Evolutionary conservation across 2,888 invertebrate genomes (phyloP), one percentile per base, ranked within the genome.

Genomic region (Melanargia galathea): DNA sequence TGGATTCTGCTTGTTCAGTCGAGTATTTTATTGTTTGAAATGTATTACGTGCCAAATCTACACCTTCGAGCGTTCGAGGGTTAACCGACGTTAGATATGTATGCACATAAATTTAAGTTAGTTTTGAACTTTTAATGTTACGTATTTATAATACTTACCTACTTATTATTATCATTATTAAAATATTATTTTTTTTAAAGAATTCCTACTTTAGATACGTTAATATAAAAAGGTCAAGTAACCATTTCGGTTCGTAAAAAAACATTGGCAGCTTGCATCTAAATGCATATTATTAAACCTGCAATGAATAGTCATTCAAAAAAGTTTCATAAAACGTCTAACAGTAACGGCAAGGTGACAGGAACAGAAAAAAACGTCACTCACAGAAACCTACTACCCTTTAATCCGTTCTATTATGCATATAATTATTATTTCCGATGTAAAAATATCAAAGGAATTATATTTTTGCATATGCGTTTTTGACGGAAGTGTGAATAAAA

Each of bases 401-500:
- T 68, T 90, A 90, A 91, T 91, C 91, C 90, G 81, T 78, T 84
- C 85, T 82, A 85, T 90, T 89, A 90, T 90, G 90, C 91, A 91
- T 90, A 90, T 90, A 90, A 90, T 91, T 90, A 91, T 90, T 91
- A 90, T 90, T 91, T 90, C 90, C 90, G 89, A 88, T 85, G n/a
- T n/a, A 80, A 81, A 20, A 24, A 69, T 83, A 87, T 89, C 89
- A 87, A 90, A 90, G 90, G 87, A 90, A 85, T 85, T 87, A 86
- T 84, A 85, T 87, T 90, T 90, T 90, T 91, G 90, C 90, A 90
- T 90, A 89, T 82, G 83, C 82, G 77, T 83, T 60, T 62, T 81
- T 83, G 87, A 83, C 87, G 88, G 90, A 90, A 90, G 90, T 90
- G 87, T 90, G 86, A 89, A 90, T 87, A 86, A 90, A 90, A 90